Percentiles rank a stretch among this genome's conserved stretches.
Evolutionary conservation across 35 echinoderm and acorn worm genomes (phyloP).

Genomic region (Nesometra sesokonis): DNA sequence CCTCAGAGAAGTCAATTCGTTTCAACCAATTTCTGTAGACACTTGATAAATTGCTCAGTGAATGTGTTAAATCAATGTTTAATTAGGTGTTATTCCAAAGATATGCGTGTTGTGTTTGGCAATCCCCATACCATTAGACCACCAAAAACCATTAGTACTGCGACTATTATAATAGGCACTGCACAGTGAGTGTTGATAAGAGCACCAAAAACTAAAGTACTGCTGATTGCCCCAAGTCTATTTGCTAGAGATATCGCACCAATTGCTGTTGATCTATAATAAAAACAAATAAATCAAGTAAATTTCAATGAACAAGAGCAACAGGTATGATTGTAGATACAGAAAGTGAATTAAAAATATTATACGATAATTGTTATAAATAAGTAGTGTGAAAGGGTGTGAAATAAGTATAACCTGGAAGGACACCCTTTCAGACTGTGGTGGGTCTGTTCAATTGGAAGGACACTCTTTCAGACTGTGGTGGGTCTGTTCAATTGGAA

Average conservation of each 20-base stretch:
- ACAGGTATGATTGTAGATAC: too few species aligned
- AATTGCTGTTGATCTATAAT: conserved; percentile 59
- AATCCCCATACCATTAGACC: conserved; percentile 44
- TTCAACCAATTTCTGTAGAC: too few species aligned
- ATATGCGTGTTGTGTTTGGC: conserved; percentile 58
- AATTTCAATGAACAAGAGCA: too few species aligned
- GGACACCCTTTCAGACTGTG: too few species aligned
- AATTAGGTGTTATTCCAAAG: conserved; percentile 45
- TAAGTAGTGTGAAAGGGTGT: too few species aligned
- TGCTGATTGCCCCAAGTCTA: conserved; percentile 58
- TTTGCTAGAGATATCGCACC: conserved; percentile 62
- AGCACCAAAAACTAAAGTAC: conserved; percentile 66
- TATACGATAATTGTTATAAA: too few species aligned
- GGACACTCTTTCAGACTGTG: too few species aligned
- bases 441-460: too few species aligned
- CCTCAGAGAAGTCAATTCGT: too few species aligned
- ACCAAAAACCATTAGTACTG: conserved; percentile 50
- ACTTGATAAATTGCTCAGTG: not conserved
- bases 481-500: too few species aligned
- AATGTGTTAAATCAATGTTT: not conserved
- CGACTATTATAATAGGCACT: conserved; percentile 56
- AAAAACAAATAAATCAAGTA: not conserved
- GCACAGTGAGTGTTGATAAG: conserved; percentile 64
- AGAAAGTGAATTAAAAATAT: too few species aligned
- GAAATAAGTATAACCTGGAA: too few species aligned